Evolutionary conservation across 2,888 invertebrate genomes (phyloP), one percentile per base, ranked within the genome.

Genomic region (Litoditis marina): DNA sequence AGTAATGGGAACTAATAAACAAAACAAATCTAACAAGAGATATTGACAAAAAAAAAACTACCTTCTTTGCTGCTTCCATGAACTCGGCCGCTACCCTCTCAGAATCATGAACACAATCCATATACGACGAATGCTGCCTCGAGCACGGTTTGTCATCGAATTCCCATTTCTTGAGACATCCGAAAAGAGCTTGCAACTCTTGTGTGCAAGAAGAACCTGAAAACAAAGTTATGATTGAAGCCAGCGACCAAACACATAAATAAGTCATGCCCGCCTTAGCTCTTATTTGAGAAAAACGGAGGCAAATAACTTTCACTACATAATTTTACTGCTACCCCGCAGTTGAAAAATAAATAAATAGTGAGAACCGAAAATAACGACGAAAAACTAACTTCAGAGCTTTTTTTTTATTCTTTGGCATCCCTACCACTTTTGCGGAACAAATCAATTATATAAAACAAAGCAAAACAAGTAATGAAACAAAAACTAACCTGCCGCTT

Each of bases 111-210:
- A 78, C 75, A 60, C 80, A 80, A 32, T 73, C 69, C 74, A 73
- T 77, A 63, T 78, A 80, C 11, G 68, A 46, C 7, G 64, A 65
- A 60, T 79, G 78, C 46, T 79, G 74, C 50, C 71, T 71, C 1
- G 60, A 58, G 53, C 81, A 81, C 30, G 76, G 80, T 39, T 70
- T 49, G 61, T 81, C 79, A 57, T 81, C 81, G 54, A 74, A 80
- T 53, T 81, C 81, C 79, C 79, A 80, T 65, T 81, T 81, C 59
- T 79, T 78, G 55, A 81, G 58, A 53, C 81, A 81, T 30, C 77
- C 73, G 60, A 81, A 81, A 47, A 81, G 62, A 13, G 74, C 70
- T 65, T 80, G 81, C 19, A 80, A 63, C 61, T 81, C 81, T 67
- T 78, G 78, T 19, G 78, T 78, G 63, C 81, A 81, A 13, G 78